Base-by-base conservation (phyloP, 1,140 invertebrate species). In the Cydia amplana region DNA sequence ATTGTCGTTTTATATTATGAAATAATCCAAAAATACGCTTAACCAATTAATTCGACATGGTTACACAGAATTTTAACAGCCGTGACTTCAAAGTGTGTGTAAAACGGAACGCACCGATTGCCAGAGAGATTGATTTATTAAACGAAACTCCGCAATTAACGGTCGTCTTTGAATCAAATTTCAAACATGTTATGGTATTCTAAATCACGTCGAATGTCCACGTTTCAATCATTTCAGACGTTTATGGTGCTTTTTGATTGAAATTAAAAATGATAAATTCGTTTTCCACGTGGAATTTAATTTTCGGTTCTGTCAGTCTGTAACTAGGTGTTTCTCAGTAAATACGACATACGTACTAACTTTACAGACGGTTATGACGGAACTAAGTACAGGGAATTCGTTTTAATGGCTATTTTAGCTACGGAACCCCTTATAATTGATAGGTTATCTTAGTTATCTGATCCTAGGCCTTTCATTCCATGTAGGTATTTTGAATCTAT, bases 41-140 rank as follows among this genome's bases (percentile, higher is more conserved):
- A 20, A 55, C 20, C 10, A 60, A 60, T 60, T 60, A 60, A 60
- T 60, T 18, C 55, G 23, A 60, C 20, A 60, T 23, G 55, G 20
- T 23, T 23, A 20, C 23, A 23, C 55, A 60, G 9, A 60, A 60
- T 60, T 20, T 12, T 60, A 60, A 20, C 55, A 60, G 55, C 20
- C 55, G 20, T n/a, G 49, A 60, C 20, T 60, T 60, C 55, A 60
- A 60, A 60, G 55, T 55, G n/a, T 60, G 18, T 10, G 9, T 20
- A 10, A 20, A 60, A 20, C 55, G 55, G 9, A 23, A 60, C 55
- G 55, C 55, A 4, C 12, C 43, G 7, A 23, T 60, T 60, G 18
- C 55, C 20, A 10, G 18, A 14, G 18, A 60, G 55, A 60, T 60
- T 60, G 55, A 60, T 60, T 60, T 60, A 60, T 60, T 60, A 23